Percentiles rank a stretch among this genome's conserved stretches.
Conservation (phyloP, 1,140 invertebrate species). For the Archivesica marissinica region DNA sequence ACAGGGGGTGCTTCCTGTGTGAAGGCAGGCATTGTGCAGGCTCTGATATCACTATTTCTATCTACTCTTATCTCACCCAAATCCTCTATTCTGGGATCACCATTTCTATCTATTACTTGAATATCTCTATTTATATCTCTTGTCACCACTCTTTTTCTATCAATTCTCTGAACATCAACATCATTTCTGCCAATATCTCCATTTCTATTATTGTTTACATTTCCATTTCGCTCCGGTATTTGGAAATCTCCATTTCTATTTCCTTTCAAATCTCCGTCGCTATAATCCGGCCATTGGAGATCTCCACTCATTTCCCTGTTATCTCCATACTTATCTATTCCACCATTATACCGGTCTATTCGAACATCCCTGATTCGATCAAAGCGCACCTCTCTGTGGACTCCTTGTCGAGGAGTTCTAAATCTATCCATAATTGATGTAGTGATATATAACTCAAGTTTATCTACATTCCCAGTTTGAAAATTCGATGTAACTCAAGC, state of each 20-base stretch:
- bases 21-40: constrained; percentile 42
- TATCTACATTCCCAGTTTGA: too few species aligned
- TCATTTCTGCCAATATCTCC: background rate
- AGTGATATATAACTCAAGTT: too few species aligned
- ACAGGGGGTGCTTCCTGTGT: constrained; percentile 48
- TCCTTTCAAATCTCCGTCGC: too few species aligned
- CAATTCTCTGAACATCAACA: constrained; percentile 3
- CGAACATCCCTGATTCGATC: constrained; percentile 15
- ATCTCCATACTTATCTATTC: background rate
- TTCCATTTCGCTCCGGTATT: background rate
- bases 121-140: background rate
- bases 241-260: constrained; percentile 33
- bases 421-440: background rate
- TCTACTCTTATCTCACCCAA: constrained; percentile 20
- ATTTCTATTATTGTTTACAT: background rate
- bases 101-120: constrained; percentile 1
- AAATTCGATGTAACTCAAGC: too few species aligned
- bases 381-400: constrained; percentile 27
- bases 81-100: background rate
- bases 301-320: constrained; percentile 1
- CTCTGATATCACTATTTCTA: constrained; percentile 28
- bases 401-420: constrained; percentile 19
- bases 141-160: background rate
- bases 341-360: background rate
- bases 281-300: background rate